A percentile compares a stretch with the other conserved stretches of the same genome.
phyloP scores from a whole-genome alignment of 1,140 invertebrate species.

The Caenorhabditis inopinata region DNA sequence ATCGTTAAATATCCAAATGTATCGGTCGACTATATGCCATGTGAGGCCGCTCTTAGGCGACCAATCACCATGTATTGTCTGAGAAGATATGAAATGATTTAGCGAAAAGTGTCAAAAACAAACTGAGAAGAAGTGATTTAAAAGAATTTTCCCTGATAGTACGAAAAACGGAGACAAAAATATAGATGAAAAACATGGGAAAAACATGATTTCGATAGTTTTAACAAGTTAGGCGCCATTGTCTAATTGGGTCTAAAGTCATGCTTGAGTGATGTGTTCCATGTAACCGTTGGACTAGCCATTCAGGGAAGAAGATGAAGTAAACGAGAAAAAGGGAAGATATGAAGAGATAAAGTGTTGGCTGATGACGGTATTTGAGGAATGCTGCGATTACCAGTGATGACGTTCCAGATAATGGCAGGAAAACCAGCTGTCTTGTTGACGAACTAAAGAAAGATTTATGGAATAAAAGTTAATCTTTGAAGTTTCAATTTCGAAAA shows the following conservation, averaged over 20 bases:
- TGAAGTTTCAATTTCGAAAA: too few relatives aligned
- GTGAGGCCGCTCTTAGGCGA: conserved; percentile 16
- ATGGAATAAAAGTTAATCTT: too few relatives aligned
- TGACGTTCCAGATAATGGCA: conserved; percentile 2
- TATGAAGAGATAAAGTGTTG: neutral
- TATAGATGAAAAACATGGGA: neutral
- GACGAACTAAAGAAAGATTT: neutral
- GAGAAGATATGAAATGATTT: conserved; percentile 27
- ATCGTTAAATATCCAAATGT: neutral
- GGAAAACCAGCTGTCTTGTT: neutral
- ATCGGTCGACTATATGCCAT: neutral
- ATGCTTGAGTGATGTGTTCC: neutral
- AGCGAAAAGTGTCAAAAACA: conserved; percentile 33
- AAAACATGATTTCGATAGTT: conserved; percentile 32
- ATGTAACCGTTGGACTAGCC: conserved; percentile 5
- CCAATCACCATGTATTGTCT: conserved; percentile 20
- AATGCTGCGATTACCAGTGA: conserved; percentile 23
- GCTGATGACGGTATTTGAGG: neutral
- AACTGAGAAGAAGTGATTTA: neutral
- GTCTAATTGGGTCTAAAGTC: conserved; percentile 14
- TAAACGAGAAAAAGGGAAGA: neutral
- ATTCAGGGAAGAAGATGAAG: too few relatives aligned
- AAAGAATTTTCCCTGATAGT: neutral
- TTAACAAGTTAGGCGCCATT: conserved; percentile 29
- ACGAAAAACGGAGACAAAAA: neutral